Base-by-base conservation (phyloP, 2,888 invertebrate species). In the Frankliniella intonsa region DNA sequence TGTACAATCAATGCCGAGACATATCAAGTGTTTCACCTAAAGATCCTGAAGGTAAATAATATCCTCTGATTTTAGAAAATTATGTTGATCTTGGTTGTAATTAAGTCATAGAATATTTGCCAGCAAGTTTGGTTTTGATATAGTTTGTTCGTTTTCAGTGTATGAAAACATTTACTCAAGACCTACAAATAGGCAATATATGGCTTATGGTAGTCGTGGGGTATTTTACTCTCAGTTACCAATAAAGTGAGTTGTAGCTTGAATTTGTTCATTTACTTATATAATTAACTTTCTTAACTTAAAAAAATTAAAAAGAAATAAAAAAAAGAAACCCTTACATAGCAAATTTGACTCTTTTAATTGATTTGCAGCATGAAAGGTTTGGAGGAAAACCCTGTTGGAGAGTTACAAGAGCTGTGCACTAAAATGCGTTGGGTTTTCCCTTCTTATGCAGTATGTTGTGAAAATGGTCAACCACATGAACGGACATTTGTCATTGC, bases 21-120 rank as follows among this genome's bases (percentile, higher is more conserved):
- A 11, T 76, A 25, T 22, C 25, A 12, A 25, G 69, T 76, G 69
- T 76, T 25, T 22, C 69, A 8, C 69, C 69, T 25, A 76, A 76
- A 76, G 69, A 76, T 76, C 69, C 69, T 76, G 69, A 76, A 76
- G 69, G 69, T 76, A 25, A 76, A 62, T 76, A 22, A 76, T 76
- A 22, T 22, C 12, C 14, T 55, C 19, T 7, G 17, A 55, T 19
- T 55, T 12, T 19, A 19, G 14, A 14, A 55, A 19, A 19, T 19
- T 55, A 19, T 14, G 3, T 55, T 14, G 12, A 11, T 51, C 19
- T n/a, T n/a, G 19, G n/a, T 65, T 69, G 22, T 69, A 8, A 8
- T 69, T 69, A 19, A 22, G 10, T 69, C 22, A 22, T 22, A 22
- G 22, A 12, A 76, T 76, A 25, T 25, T 3, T 38, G 5, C 38